Conservation (phyloP, 30 jellyfish, hydroid and myxozoan genomes). For the Pelagia noctiluca region DNA sequence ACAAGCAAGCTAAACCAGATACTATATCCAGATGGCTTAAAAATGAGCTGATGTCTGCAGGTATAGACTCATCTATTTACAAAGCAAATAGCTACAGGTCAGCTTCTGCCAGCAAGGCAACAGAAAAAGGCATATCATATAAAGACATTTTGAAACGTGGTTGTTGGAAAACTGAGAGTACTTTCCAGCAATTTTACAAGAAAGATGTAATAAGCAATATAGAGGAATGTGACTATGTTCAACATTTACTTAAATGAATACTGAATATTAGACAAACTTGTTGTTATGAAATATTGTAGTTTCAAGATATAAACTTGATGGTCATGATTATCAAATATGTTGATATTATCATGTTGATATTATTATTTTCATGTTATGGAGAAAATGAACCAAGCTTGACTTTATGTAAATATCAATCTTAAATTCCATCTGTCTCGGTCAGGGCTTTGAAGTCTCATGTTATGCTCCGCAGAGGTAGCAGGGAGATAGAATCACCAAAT, state of each 20-base stretch:
- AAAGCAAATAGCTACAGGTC: background rate
- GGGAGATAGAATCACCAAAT: constrained; percentile 2
- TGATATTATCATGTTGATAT: background rate
- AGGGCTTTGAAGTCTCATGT: constrained; percentile 11
- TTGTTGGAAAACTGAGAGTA: constrained; percentile 1
- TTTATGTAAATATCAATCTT: background rate
- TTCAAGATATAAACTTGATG: background rate
- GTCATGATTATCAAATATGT: background rate
- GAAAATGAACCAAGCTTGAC: constrained; percentile 1
- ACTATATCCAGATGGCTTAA: constrained; percentile 3
- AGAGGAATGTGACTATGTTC: constrained; percentile 5
- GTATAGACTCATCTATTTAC: background rate
- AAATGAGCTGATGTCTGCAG: constrained; percentile 1
- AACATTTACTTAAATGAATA: background rate
- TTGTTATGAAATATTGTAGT: background rate
- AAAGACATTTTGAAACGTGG: constrained; percentile 1
- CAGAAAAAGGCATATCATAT: constrained; percentile 2
- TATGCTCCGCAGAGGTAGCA: background rate
- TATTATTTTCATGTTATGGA: background rate
- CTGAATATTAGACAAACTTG: background rate
- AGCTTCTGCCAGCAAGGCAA: constrained; percentile 9
- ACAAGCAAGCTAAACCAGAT: constrained; percentile 2
- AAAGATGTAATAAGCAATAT: background rate
- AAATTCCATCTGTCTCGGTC: background rate
- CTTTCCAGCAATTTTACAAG: background rate